These are phyloP conservation scores for Sander vitreus DNA, from an alignment of 2,113 vertebrate species.

Conservation along the genomic window DNA sequence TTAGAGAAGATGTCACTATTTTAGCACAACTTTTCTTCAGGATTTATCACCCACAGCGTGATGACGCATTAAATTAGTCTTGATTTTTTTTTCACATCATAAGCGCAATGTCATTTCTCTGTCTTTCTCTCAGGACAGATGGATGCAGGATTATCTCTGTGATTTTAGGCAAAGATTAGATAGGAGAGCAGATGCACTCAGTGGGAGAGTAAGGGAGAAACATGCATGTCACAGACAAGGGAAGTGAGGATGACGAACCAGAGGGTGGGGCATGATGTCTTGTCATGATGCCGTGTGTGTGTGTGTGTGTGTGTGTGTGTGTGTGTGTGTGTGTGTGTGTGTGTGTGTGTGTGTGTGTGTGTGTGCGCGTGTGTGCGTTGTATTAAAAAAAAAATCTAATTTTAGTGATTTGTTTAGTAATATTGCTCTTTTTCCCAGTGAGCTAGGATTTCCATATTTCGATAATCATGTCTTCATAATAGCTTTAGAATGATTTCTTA, in stretches of 20 bases:
- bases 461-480: background rate
- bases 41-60: constrained; percentile 32
- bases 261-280: constrained; percentile 37
- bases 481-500: too few species aligned
- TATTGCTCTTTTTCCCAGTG: background rate
- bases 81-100: constrained; percentile 41
- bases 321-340: constrained; percentile 26
- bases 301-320: background rate
- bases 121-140: constrained; percentile 78
- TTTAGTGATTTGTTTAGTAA: background rate
- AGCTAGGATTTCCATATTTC: too few species aligned
- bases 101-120: constrained; percentile 53
- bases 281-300: background rate
- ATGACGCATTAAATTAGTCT: constrained; percentile 41
- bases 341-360: constrained; percentile 10
- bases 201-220: constrained; percentile 79
- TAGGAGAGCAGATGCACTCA: constrained; percentile 84
- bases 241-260: constrained; percentile 44
- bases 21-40: constrained; percentile 27
- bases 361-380: constrained; percentile 1
- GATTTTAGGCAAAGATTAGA: constrained; percentile 88
- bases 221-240: constrained; percentile 56
- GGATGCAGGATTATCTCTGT: constrained; percentile 85
- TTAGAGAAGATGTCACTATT: constrained; percentile 50
- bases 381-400: background rate